Evolutionary conservation across 1,140 invertebrate species (phyloP), one percentile per base, ranked within the genome.

Genomic region (Anagrus nilaparvatae): DNA sequence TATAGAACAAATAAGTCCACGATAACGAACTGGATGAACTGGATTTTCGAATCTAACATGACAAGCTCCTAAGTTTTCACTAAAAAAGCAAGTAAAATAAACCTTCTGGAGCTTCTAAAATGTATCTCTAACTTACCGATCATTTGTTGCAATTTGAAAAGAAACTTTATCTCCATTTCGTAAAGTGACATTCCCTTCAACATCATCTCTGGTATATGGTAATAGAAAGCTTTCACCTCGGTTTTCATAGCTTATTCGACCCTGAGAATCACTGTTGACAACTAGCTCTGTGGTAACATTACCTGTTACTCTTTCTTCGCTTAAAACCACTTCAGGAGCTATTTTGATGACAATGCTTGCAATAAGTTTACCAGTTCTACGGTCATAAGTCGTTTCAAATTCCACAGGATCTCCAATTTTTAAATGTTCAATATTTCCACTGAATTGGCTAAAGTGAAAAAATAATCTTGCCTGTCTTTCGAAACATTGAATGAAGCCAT

Each of bases 401-500:
- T 98, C 93, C 7, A 98, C 94, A 28, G 92, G 87, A 75, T 98
- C 94, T 48, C 93, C 94, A 60, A 97, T 90, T 73, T 95, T 95
- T 25, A 97, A 72, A 70, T 93, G 89, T 60, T 97, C 93, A 65
- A 94, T 92, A 60, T 92, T 95, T 44, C 92, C 93, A 67, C 82
- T 89, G 63, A 94, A 97, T 73, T 98, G 93, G 63, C 88, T 94
- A 64, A 93, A 97, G 76, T 97, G 94, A 75, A 98, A 98, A 73
- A 97, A 97, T 40, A 97, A 72, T 54, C 93, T 77, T 16, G 91
- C 92, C 67, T 98, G 92, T 55, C 92, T 76, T 68, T 98, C 92
- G 70, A 91, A 97, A 63, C 93, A 97, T 65, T 97, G 92, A 61
- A 98, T 96, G 67, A 98, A 97, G 57, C 94, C 94, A 75, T 97